These are phyloP conservation scores for Epizoanthus illoricatus DNA, from an alignment of 92 coral and sea anemone genomes.

Conservation along the genomic window DNA sequence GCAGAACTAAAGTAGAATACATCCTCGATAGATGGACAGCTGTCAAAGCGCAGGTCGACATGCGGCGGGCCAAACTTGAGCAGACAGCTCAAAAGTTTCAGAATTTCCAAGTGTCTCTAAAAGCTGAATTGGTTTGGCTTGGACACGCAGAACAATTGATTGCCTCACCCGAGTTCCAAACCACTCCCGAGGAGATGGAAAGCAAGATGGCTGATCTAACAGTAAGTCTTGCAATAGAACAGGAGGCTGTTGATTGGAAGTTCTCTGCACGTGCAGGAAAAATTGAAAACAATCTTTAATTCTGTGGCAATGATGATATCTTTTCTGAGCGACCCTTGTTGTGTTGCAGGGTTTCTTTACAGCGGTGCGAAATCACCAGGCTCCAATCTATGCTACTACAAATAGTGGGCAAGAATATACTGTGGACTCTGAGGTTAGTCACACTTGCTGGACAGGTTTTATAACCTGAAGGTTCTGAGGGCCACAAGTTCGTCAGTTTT, in stretches of 20 bases:
- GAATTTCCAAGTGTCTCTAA: constrained; percentile 65
- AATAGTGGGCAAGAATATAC: constrained; percentile 75
- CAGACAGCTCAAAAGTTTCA: constrained; percentile 64
- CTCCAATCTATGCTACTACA: constrained; percentile 65
- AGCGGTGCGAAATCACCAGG: constrained; percentile 87
- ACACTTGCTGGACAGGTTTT: not conserved
- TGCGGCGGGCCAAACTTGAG: constrained; percentile 67
- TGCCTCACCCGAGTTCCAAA: constrained; percentile 51
- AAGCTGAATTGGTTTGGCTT: constrained; percentile 79
- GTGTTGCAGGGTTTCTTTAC: constrained; percentile 72
- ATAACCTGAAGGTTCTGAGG: not conserved
- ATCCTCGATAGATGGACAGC: constrained; percentile 84
- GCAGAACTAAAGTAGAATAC: constrained; percentile 60
- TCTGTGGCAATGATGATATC: not conserved
- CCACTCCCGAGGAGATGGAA: constrained; percentile 63
- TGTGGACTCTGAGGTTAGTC: constrained; percentile 75
- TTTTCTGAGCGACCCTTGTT: not conserved
- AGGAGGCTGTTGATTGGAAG: too few species aligned
- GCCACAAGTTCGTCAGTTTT: too few species aligned
- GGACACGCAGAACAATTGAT: constrained; percentile 73
- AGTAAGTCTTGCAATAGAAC: constrained; percentile 51
- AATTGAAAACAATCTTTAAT: too few species aligned
- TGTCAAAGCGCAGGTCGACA: constrained; percentile 68
- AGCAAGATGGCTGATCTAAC: constrained; percentile 77
- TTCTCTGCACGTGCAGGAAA: too few species aligned